Evolutionary conservation across 2,888 invertebrate species (phyloP), one percentile per base, ranked within the genome.

Genomic region (Spisula solida): DNA sequence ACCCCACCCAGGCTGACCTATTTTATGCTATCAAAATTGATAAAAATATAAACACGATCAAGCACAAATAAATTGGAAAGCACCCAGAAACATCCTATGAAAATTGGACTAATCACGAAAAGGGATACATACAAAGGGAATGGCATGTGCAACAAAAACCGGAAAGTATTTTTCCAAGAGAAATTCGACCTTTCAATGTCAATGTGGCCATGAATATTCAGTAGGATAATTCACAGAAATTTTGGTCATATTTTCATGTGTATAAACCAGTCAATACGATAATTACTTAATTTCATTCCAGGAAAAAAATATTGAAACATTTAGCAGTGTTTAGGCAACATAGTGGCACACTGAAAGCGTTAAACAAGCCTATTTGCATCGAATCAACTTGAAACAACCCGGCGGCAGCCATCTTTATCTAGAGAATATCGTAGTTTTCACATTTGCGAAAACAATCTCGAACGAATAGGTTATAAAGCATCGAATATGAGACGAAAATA

Each of bases 111-210:
- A 75, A 31, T 1, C 10, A 60, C 6, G n/a, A 60, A 60, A n/a
- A 60, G 12, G 1, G 60, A 10, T n/a, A 8, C 6, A 34, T 75
- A 75, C 16, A 34, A 34, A 31, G 31, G 0, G 5, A 75, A 0
- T 34, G 31, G 75, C 12, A 18, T 75, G 12, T 16, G 31, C n/a
- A 31, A 34, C 75, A 31, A 34, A 80, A 47, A n/a, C 16, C 25
- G 34, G 16, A 10, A 41, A 66, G 82, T 82, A 82, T 47, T 82
- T 82, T 82, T 82, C 82, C 82, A 41, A 66, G 66, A n/a, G 10
- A 12, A 66, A 87, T 90, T 90, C 90, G 90, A 90, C 90, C 89
- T 91, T 91, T 91, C 91, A 91, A 91, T 91, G 91, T 91, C 91
- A 87, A 89, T 56, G 51, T n/a, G 66, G 56, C 70, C 86, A 89